A percentile compares a stretch with the other conserved stretches of the same genome.
Conservation (phyloP, 2,888 invertebrate species). For the Trileptium ribeirensis region DNA sequence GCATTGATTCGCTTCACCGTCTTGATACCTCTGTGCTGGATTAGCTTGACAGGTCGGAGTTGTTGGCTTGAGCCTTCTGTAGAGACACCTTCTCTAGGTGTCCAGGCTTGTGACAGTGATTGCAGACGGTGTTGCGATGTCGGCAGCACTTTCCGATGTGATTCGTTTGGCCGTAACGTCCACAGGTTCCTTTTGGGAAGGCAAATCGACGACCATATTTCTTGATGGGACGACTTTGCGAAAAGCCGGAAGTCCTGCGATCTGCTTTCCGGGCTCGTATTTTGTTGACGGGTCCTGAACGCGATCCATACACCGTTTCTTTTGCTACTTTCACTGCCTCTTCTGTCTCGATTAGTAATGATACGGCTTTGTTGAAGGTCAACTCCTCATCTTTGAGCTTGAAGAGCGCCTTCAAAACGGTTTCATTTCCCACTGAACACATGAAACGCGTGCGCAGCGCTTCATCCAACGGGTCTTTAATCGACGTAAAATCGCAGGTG, state of each 20-base stretch:
- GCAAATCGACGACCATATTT: no score
- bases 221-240: no score
- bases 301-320: not conserved
- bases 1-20: not conserved
- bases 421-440: constrained; percentile 28
- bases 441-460: constrained; percentile 17
- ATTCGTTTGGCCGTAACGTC: not conserved
- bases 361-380: constrained; percentile 26
- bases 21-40: not conserved
- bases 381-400: constrained; percentile 32
- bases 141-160: not conserved
- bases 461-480: not conserved
- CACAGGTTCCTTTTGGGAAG: no score
- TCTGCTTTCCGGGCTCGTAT: no score
- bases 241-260: no score
- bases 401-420: constrained; percentile 32
- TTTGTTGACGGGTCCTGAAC: no score
- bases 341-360: constrained; percentile 33
- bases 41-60: not conserved
- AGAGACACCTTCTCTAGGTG: constrained; percentile 1
- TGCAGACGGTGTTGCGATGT: not conserved
- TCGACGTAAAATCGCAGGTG: constrained; percentile 30
- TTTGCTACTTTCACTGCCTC: constrained; percentile 29
- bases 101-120: not conserved
- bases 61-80: no score